Percentiles rank a stretch among this genome's conserved stretches.
phyloP scores from a whole-genome alignment of 2,888 invertebrate genomes.

The Zygothrica quintamaculata region DNA sequence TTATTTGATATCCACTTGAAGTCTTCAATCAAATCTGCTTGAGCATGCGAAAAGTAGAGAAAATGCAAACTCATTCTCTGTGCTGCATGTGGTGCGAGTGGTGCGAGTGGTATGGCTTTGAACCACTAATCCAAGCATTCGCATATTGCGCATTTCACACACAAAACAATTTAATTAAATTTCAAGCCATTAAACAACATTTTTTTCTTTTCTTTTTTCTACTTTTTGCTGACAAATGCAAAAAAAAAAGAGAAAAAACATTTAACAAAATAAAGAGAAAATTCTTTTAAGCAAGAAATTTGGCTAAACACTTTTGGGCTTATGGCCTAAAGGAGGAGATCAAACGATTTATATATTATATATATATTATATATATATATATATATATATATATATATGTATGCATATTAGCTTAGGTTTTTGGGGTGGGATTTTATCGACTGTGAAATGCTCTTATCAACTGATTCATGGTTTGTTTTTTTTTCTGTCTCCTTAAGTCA shows the following conservation, averaged over 20 bases:
- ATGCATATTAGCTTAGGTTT: constrained; percentile 23
- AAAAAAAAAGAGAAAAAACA: neutral
- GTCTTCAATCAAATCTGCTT: no score
- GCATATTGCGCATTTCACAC: constrained; percentile 25
- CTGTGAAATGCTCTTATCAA: neutral
- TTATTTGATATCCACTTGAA: no score
- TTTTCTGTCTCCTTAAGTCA: neutral
- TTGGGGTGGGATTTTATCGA: constrained; percentile 24
- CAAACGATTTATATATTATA: neutral
- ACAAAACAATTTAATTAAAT: constrained; percentile 67
- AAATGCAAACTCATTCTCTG: neutral
- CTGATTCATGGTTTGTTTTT: neutral
- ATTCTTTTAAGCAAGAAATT: constrained; percentile 20
- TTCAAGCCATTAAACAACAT: constrained; percentile 63
- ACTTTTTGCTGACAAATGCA: constrained; percentile 3
- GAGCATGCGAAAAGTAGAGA: no score
- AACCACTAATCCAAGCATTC: constrained; percentile 14
- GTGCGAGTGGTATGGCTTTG: neutral
- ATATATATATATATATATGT: neutral
- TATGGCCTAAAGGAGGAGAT: neutral
- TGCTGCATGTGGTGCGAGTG: no score
- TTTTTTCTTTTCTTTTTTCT: no score
- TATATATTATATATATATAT: neutral
- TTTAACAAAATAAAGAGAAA: neutral
- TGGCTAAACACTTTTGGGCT: constrained; percentile 53